These are phyloP conservation scores for Spodoptera littoralis DNA, from an alignment of 2,888 invertebrate species.

Conservation along the genomic window DNA sequence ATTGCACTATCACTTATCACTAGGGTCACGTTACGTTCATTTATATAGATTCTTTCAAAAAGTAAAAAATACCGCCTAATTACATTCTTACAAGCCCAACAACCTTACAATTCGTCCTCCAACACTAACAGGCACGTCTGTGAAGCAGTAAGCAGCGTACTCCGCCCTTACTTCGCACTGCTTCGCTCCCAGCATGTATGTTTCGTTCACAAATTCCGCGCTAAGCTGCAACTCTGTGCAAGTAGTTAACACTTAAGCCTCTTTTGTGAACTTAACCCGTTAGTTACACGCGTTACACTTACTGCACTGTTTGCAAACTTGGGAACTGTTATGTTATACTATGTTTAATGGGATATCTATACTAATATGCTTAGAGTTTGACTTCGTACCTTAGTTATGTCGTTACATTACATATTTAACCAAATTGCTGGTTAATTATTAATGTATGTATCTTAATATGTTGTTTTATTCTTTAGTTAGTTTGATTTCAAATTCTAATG, in stretches of 20 bases:
- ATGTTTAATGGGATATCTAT: not conserved
- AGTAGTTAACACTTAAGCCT: slow-evolving; percentile 59
- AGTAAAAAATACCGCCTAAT: too few relatives aligned
- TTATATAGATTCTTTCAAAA: too few relatives aligned
- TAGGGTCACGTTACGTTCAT: too few relatives aligned
- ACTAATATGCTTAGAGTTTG: not conserved
- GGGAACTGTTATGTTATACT: slow-evolving; percentile 5
- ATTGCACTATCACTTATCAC: too few relatives aligned
- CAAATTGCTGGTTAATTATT: too few relatives aligned
- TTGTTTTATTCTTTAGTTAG: too few relatives aligned
- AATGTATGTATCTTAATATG: too few relatives aligned
- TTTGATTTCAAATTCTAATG: too few relatives aligned
- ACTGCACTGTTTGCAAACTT: slow-evolving; percentile 29
- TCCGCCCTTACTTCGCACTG: slow-evolving; percentile 5
- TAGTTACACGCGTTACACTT: slow-evolving; percentile 42
- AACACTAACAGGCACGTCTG: not conserved
- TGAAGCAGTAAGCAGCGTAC: slow-evolving; percentile 1
- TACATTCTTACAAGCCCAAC: too few relatives aligned
- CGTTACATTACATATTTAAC: not conserved
- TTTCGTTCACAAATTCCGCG: slow-evolving; percentile 38
- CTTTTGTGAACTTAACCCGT: slow-evolving; percentile 53
- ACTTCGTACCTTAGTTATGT: too few relatives aligned
- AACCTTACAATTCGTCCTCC: not conserved
- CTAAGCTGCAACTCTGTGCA: slow-evolving; percentile 47
- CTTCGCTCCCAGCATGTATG: slow-evolving; percentile 24